Percentiles rank a stretch among this genome's conserved stretches.
Conservation (phyloP, 1,140 invertebrate genomes). For the Agrypnia vestita region DNA sequence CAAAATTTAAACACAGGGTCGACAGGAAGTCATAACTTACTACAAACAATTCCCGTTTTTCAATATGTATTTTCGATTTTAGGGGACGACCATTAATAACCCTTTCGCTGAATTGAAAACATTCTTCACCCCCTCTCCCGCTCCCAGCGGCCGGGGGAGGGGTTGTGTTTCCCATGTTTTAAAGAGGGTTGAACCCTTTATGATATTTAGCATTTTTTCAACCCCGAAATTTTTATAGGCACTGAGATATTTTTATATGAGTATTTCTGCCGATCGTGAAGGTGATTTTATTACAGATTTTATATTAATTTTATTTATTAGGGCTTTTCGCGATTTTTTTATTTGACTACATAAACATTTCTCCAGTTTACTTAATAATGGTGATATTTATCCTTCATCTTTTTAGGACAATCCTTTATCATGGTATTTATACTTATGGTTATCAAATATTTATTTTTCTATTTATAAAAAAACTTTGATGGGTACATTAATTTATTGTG, state of each 20-base stretch:
- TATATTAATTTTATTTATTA: no score
- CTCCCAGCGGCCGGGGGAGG: neutral
- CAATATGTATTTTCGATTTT: slow-evolving; percentile 34
- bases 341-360: no score
- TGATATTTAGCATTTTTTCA: slow-evolving; percentile 44
- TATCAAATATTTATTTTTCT: no score
- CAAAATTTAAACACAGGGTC: neutral
- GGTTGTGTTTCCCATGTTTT: slow-evolving; percentile 26
- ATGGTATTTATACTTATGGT: no score
- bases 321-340: no score
- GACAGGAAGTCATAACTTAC: slow-evolving; percentile 25
- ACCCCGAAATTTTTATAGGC: slow-evolving; percentile 18
- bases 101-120: slow-evolving; percentile 56
- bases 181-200: slow-evolving; percentile 34
- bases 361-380: no score
- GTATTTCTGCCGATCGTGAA: neutral
- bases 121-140: slow-evolving; percentile 28
- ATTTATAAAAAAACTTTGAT: no score
- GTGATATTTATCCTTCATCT: no score
- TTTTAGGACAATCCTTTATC: no score
- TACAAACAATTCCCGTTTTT: neutral
- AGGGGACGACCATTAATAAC: slow-evolving; percentile 55
- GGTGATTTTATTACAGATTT: neutral
- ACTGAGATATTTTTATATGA: slow-evolving; percentile 16
- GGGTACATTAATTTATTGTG: no score